Evolutionary conservation across 2,888 invertebrate species (phyloP).

Genomic region (Teleogryllus oceanicus): DNA sequence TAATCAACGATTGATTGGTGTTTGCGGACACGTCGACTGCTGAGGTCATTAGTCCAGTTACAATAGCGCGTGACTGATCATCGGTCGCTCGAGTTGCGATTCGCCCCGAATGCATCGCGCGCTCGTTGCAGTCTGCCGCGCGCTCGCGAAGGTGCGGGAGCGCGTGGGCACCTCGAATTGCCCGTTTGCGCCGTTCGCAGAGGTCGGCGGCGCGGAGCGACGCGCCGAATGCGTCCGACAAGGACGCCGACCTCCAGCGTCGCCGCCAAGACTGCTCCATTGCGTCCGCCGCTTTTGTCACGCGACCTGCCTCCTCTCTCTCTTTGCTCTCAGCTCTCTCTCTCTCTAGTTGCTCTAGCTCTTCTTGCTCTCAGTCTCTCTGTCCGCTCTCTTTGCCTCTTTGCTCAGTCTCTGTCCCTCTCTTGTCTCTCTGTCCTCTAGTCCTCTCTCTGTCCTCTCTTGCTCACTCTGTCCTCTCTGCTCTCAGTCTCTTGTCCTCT

Average conservation of each 20-base stretch:
- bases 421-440: too few relatives aligned
- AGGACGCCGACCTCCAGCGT: neutral
- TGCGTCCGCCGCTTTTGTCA: neutral
- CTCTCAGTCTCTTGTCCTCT: too few relatives aligned
- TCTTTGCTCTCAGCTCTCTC: neutral
- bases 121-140: neutral
- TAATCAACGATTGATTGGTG: too few relatives aligned
- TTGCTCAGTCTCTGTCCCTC: neutral
- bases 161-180: neutral
- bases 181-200: neutral
- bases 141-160: neutral
- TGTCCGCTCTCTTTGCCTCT: neutral
- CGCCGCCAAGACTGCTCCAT: neutral
- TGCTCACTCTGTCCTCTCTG: too few relatives aligned
- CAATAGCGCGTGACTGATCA: too few relatives aligned
- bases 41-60: too few relatives aligned
- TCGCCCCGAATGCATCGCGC: neutral
- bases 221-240: neutral
- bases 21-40: too few relatives aligned
- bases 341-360: too few relatives aligned
- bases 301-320: neutral
- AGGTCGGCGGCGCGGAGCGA: neutral
- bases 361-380: too few relatives aligned
- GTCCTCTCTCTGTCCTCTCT: too few relatives aligned
- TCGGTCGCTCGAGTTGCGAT: too few relatives aligned